These are phyloP conservation scores for Acronicta leporina DNA, from an alignment of 2,888 invertebrate genomes.

Conservation along the genomic window DNA sequence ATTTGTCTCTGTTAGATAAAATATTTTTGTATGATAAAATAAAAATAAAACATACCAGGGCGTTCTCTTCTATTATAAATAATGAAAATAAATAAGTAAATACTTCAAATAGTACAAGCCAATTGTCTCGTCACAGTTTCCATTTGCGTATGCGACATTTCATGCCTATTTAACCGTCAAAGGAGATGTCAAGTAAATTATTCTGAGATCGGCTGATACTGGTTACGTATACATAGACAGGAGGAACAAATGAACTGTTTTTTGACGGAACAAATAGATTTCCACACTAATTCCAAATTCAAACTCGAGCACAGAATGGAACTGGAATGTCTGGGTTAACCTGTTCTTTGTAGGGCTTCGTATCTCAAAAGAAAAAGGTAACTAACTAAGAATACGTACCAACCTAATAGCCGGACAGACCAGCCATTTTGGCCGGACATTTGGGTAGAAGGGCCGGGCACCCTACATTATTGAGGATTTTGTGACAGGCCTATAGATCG, in stretches of 20 bases:
- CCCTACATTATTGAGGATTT: too few species aligned
- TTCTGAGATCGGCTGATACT: slow-evolving; percentile 13
- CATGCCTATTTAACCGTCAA: slow-evolving; percentile 33
- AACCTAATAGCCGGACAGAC: too few species aligned
- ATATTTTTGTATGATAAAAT: neutral
- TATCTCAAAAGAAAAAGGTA: too few species aligned
- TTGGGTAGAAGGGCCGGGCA: too few species aligned
- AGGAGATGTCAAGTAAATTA: slow-evolving; percentile 25
- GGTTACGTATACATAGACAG: slow-evolving; percentile 22
- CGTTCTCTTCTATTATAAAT: neutral
- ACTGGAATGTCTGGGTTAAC: slow-evolving; percentile 25
- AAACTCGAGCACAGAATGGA: slow-evolving; percentile 14
- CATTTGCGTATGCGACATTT: slow-evolving; percentile 15
- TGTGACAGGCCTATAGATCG: too few species aligned
- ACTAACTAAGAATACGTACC: too few species aligned
- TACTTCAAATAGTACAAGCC: neutral
- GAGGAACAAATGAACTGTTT: slow-evolving; percentile 23
- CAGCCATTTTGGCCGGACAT: too few species aligned
- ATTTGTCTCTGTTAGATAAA: too few species aligned
- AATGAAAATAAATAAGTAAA: slow-evolving; percentile 7
- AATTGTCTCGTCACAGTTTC: slow-evolving; percentile 3
- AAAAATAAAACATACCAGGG: neutral
- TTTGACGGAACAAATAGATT: slow-evolving; percentile 50
- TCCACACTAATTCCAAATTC: slow-evolving; percentile 35
- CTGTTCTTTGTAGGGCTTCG: too few species aligned